Conservation (phyloP, 2,888 invertebrate species). For the Chydorus sphaericus region DNA sequence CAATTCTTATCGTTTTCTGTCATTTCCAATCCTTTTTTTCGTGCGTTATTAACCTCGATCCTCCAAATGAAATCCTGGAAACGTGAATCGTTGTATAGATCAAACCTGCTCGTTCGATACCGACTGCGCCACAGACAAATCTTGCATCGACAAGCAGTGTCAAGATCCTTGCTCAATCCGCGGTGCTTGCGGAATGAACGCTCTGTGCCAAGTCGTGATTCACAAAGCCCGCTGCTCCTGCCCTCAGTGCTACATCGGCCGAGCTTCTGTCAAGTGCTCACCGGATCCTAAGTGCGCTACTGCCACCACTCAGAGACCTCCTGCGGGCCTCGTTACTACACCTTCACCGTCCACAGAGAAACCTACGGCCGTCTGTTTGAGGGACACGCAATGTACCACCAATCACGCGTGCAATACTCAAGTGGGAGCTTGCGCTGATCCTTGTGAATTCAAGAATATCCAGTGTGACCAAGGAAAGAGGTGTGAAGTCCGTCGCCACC, state of each 20-base stretch:
- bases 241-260: slow-evolving; percentile 72
- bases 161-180: slow-evolving; percentile 78
- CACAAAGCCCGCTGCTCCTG: slow-evolving; percentile 78
- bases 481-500: slow-evolving; percentile 73
- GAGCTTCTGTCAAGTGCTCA: slow-evolving; percentile 60
- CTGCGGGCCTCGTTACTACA: slow-evolving; percentile 40
- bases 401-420: slow-evolving; percentile 53
- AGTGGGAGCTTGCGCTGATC: slow-evolving; percentile 61
- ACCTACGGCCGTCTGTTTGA: slow-evolving; percentile 36
- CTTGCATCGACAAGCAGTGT: slow-evolving; percentile 80
- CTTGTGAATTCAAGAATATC: slow-evolving; percentile 44
- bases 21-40: too few species aligned
- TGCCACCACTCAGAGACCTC: slow-evolving; percentile 34
- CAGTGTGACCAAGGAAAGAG: slow-evolving; percentile 67
- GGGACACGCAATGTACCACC: slow-evolving; percentile 54
- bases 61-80: neutral
- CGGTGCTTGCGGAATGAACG: slow-evolving; percentile 77
- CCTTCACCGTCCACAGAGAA: slow-evolving; percentile 26
- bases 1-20: too few species aligned
- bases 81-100: too few species aligned
- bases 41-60: too few species aligned
- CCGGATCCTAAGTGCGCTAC: slow-evolving; percentile 57
- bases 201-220: slow-evolving; percentile 67
- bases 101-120: slow-evolving; percentile 78
- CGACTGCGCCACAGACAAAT: slow-evolving; percentile 82